Conservation (phyloP, 2,113 vertebrate genomes). For the Chaetura pelagica region DNA sequence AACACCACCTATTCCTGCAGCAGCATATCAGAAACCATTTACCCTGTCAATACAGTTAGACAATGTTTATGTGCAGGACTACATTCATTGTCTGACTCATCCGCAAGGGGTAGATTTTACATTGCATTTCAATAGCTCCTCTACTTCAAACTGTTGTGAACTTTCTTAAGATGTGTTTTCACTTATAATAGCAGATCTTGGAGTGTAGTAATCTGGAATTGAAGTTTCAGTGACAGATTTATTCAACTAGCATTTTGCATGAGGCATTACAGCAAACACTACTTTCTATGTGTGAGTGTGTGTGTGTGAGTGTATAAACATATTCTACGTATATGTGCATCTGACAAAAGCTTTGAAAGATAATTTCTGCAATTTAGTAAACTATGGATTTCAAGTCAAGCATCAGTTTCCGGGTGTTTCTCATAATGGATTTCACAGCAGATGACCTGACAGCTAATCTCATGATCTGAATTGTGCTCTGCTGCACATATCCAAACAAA, state of each 20-base stretch:
- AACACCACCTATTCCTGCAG: constrained; percentile 65
- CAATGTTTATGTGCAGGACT: constrained; percentile 72
- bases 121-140: constrained; percentile 77
- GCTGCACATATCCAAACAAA: constrained; percentile 33
- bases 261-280: constrained; percentile 66
- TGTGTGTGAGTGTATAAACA: not conserved
- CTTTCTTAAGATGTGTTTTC: constrained; percentile 78
- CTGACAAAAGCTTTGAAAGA: constrained; percentile 71
- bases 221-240: constrained; percentile 80
- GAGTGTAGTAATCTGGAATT: constrained; percentile 69
- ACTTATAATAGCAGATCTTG: constrained; percentile 73
- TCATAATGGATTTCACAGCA: constrained; percentile 87
- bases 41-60: constrained; percentile 70
- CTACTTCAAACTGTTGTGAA: constrained; percentile 76
- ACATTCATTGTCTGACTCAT: constrained; percentile 74
- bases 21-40: constrained; percentile 74
- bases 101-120: constrained; percentile 71
- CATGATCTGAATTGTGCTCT: constrained; percentile 78
- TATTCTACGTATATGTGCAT: not conserved
- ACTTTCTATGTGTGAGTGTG: not conserved
- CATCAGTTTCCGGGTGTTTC: constrained; percentile 71
- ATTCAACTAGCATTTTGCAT: constrained; percentile 71
- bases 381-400: constrained; percentile 72
- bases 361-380: constrained; percentile 79
- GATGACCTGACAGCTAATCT: constrained; percentile 90